Evolutionary conservation across 92 coral and sea anemone genomes (phyloP), one percentile per base, ranked within the genome.

Genomic region (Palythoa heliodiscus): DNA sequence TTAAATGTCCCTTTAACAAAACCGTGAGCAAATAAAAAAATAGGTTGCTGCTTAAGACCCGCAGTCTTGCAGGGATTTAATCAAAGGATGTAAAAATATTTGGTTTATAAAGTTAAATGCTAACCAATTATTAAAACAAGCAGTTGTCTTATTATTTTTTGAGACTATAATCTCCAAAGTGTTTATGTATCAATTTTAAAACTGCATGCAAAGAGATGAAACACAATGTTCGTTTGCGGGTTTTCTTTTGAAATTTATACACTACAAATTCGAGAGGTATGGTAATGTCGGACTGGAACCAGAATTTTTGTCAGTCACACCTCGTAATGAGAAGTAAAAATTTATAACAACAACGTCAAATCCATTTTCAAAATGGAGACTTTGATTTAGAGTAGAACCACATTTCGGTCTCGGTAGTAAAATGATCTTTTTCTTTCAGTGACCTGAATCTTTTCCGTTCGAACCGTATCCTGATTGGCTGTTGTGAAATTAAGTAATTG

Each of bases 381-480:
- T 70, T 39, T 1, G 35, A 29, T 29, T 39, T 19, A 17, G 8
- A 23, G 13, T 11, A 20, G 20, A 23, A 72, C 16, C 39, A 13
- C 12, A 5, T 9, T 4, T 35, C 23, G 14, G 48, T 9, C 20
- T 35, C 47, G 14, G 67, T 19, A 15, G 81, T 76, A 53, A 76
- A 76, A 54, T 54, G 81, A 76, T 75, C 50, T 52, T 11, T 39
- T 40, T 43, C 47, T 69, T 25, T 61, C 17, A 39, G 20, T 48
- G 78, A 48, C 81, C 81, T 54, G 68, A 15, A 76, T 13, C 23
- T 52, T 20, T 23, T 15, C 7, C 7, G 60, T 6, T 63, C 24
- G 8, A 9, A 19, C 9, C 25, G 35, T 66, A 13, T 66, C 55
- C 74, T 80, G 84, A 80, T 80, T 80, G 84, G 84, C 25, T 67